Conservation (phyloP, 2,888 invertebrate genomes). For the Oasisia sp. region DNA sequence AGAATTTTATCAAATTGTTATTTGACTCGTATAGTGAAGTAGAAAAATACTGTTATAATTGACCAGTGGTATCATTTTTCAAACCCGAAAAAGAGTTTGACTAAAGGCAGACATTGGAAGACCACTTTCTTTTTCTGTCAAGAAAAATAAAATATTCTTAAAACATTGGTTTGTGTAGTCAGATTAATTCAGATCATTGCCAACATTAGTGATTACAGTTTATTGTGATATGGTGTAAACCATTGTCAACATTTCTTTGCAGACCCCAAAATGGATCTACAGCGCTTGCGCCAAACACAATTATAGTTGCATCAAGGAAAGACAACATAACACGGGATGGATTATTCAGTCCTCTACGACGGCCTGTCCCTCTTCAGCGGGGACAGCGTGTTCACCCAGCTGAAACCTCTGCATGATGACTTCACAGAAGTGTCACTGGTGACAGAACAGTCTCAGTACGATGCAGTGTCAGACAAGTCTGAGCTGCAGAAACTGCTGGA, state of each 20-base stretch:
- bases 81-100: too few relatives aligned
- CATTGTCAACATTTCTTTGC: neutral
- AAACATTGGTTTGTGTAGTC: too few relatives aligned
- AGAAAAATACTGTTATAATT: too few relatives aligned
- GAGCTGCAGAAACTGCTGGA: slow-evolving; percentile 3
- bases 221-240: neutral
- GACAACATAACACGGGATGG: neutral
- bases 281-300: neutral
- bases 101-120: too few relatives aligned
- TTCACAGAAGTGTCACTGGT: neutral
- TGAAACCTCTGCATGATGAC: slow-evolving; percentile 12
- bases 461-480: slow-evolving; percentile 7
- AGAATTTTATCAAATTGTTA: too few relatives aligned
- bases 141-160: too few relatives aligned
- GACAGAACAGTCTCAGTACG: neutral
- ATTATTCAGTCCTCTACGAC: neutral
- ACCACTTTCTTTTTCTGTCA: too few relatives aligned
- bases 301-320: neutral
- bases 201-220: neutral
- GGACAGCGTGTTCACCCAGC: neutral
- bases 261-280: slow-evolving; percentile 13
- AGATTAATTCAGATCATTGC: too few relatives aligned
- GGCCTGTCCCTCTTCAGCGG: slow-evolving; percentile 13
- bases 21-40: too few relatives aligned
- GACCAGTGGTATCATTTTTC: too few relatives aligned